These are phyloP conservation scores for Silurus lanzhouensis DNA, from an alignment of 2,797 vertebrate genomes.

Conservation along the genomic window DNA sequence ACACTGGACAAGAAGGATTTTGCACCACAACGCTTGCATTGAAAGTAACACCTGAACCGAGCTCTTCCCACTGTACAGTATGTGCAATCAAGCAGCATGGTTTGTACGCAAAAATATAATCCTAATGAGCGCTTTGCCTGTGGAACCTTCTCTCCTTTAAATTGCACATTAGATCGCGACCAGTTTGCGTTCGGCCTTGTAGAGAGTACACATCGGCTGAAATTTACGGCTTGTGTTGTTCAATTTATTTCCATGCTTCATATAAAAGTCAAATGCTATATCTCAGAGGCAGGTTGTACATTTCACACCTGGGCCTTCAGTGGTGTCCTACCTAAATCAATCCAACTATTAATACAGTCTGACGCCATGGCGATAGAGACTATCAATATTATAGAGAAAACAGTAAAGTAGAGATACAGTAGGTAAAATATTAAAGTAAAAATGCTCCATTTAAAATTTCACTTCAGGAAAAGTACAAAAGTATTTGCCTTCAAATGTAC, in stretches of 20 bases:
- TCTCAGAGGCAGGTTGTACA: no score
- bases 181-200: not conserved
- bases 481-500: no score
- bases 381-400: no score
- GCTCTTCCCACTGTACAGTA: not conserved
- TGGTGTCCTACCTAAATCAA: no score
- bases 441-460: no score
- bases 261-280: conserved; percentile 28
- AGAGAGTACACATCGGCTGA: not conserved
- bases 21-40: conserved; percentile 62
- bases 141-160: not conserved
- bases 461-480: no score
- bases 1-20: not conserved
- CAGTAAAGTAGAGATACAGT: no score
- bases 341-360: no score
- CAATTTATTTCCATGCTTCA: not conserved
- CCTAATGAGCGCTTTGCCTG: not conserved
- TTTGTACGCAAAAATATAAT: conserved; percentile 10
- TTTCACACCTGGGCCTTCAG: no score
- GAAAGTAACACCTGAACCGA: conserved; percentile 29
- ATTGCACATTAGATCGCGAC: not conserved
- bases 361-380: no score
- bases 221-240: not conserved
- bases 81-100: conserved; percentile 20
- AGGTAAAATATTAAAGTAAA: no score